phyloP scores from a whole-genome alignment of 2,888 invertebrate genomes.

The Xanthia togata region DNA sequence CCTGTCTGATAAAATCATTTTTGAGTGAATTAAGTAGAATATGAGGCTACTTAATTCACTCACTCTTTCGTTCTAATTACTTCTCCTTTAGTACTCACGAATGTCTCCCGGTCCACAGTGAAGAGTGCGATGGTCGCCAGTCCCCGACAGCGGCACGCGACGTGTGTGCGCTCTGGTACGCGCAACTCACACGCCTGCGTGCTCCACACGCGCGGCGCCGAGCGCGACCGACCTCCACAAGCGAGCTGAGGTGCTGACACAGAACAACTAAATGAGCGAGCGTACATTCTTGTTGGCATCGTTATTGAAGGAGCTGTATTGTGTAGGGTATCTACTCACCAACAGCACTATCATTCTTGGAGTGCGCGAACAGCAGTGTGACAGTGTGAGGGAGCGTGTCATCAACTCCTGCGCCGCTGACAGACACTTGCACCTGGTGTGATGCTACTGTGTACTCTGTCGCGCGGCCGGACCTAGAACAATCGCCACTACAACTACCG shows the following conservation, averaged over 20 bases:
- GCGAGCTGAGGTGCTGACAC: constrained; percentile 80
- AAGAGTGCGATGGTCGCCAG: constrained; percentile 84
- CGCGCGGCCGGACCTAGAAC: constrained; percentile 91
- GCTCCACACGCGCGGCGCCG: constrained; percentile 86
- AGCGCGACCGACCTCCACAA: constrained; percentile 83
- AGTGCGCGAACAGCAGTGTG: constrained; percentile 82
- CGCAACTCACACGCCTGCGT: constrained; percentile 84
- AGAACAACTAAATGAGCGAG: constrained; percentile 7
- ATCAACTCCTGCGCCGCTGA: constrained; percentile 78
- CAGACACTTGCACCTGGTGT: constrained; percentile 84
- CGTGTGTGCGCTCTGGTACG: constrained; percentile 81
- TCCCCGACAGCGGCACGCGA: constrained; percentile 82
- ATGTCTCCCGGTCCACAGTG: constrained; percentile 81
- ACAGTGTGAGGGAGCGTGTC: constrained; percentile 81
- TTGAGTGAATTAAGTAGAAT: background rate
- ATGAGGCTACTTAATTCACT: too few relatives aligned
- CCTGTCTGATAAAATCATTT: constrained; percentile 76
- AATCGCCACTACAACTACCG: constrained; percentile 74
- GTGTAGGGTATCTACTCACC: constrained; percentile 72
- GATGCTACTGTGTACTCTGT: constrained; percentile 92
- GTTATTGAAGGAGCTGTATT: background rate
- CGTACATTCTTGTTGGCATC: background rate
- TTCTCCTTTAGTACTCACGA: constrained; percentile 74
- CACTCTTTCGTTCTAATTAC: background rate
- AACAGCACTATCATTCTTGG: constrained; percentile 83